These are phyloP conservation scores for Erpornis zantholeuca DNA, from an alignment of 2,113 vertebrate species.

Conservation along the genomic window DNA sequence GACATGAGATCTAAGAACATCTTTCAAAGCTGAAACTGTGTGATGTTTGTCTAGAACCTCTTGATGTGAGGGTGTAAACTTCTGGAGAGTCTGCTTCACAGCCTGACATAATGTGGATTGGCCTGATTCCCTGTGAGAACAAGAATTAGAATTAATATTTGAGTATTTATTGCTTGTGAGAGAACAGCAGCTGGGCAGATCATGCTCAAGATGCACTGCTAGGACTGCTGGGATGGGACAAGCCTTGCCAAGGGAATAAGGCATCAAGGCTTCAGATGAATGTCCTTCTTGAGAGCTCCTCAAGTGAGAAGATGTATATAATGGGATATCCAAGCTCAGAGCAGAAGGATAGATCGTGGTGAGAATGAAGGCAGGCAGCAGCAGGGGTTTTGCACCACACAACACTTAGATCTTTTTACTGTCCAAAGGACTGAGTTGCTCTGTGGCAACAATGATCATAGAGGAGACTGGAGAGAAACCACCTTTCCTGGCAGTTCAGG, in stretches of 20 bases:
- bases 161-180: background rate
- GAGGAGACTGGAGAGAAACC: background rate
- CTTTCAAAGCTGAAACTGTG: background rate
- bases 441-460: background rate
- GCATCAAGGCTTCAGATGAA: background rate
- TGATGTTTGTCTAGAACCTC: background rate
- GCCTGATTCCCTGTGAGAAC: background rate
- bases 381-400: background rate
- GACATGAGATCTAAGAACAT: background rate
- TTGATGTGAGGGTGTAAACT: background rate
- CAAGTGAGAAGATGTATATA: background rate
- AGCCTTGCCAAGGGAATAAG: background rate
- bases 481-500: background rate
- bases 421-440: background rate
- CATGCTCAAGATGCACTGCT: background rate
- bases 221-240: background rate
- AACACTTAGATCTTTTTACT: background rate
- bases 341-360: background rate
- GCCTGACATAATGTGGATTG: background rate
- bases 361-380: background rate
- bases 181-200: background rate
- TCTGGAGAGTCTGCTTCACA: background rate
- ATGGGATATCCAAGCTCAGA: background rate
- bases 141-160: background rate
- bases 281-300: background rate